Conservation (phyloP, 2,888 invertebrate species). For the Hirtodrosophila histrioides region DNA sequence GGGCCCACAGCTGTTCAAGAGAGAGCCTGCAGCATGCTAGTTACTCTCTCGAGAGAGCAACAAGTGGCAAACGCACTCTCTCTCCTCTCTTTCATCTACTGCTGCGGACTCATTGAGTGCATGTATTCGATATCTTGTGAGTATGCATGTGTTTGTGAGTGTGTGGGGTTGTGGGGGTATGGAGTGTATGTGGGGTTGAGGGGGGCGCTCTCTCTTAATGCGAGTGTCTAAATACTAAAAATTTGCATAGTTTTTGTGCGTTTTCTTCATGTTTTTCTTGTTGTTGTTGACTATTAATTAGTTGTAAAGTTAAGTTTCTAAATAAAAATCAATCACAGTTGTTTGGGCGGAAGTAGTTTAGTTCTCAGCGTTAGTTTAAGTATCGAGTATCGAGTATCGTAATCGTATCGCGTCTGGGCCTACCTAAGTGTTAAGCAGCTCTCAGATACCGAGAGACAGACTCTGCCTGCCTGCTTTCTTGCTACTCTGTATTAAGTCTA, state of each 20-base stretch:
- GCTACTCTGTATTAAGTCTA: conserved; percentile 40
- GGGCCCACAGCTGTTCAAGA: neutral
- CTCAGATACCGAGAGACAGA: conserved; percentile 54
- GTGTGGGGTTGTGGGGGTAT: conserved; percentile 13
- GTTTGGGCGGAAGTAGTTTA: conserved; percentile 83
- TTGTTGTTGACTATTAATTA: conserved; percentile 59
- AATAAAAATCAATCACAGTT: conserved; percentile 83
- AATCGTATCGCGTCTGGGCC: conserved; percentile 55
- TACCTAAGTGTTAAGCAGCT: conserved; percentile 45
- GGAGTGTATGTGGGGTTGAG: conserved; percentile 19
- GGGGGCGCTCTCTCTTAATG: conserved; percentile 44
- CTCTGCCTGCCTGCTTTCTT: too few relatives aligned
- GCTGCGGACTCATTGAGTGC: conserved; percentile 21
- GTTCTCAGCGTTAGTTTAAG: conserved; percentile 49
- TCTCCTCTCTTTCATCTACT: conserved; percentile 13
- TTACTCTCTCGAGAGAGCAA: conserved; percentile 1
- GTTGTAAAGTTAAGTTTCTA: conserved; percentile 58
- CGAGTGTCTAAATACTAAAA: conserved; percentile 58
- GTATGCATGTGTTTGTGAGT: conserved; percentile 30
- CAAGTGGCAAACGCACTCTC: neutral
- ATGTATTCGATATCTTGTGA: conserved; percentile 24
- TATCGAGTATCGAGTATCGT: conserved; percentile 44
- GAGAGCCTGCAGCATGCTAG: neutral
- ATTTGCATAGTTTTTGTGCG: conserved; percentile 73
- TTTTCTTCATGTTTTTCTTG: conserved; percentile 44